Conservation (phyloP, 2,113 vertebrate genomes). For the Amblyornis subalaris region DNA sequence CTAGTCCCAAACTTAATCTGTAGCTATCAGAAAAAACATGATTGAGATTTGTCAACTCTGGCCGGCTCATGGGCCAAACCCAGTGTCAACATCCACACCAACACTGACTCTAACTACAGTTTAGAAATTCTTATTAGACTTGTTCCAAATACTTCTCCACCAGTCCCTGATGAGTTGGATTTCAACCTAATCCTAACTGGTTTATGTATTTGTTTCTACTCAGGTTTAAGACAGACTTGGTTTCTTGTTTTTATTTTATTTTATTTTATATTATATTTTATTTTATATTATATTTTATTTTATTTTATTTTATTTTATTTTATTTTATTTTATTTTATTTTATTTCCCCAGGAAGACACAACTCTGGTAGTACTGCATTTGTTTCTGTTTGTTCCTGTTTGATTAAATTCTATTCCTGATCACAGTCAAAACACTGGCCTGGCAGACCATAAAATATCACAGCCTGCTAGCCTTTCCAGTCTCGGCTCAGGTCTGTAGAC, state of each 20-base stretch:
- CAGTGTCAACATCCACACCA: background rate
- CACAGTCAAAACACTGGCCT: background rate
- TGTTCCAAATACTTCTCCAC: background rate
- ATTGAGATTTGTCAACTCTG: background rate
- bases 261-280: background rate
- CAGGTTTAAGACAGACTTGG: background rate
- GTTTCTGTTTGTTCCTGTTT: background rate
- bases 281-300: background rate
- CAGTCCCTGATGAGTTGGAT: background rate
- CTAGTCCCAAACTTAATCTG: background rate
- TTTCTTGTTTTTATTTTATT: background rate
- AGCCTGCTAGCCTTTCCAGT: rapidly evolving
- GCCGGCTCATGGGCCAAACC: background rate
- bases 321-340: background rate
- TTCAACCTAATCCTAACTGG: background rate
- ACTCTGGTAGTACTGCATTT: background rate
- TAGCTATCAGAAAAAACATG: background rate
- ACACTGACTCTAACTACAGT: background rate
- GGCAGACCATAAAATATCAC: background rate
- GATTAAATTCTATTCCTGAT: background rate
- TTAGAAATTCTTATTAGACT: background rate
- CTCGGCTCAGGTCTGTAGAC: background rate
- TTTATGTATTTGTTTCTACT: background rate
- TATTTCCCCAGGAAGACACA: background rate
- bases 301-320: background rate